Percentiles rank a stretch among this genome's conserved stretches.
These are phyloP conservation scores for Chaetogeoica ovagalla DNA, from an alignment of 2,888 invertebrate genomes.

Conservation along the genomic window DNA sequence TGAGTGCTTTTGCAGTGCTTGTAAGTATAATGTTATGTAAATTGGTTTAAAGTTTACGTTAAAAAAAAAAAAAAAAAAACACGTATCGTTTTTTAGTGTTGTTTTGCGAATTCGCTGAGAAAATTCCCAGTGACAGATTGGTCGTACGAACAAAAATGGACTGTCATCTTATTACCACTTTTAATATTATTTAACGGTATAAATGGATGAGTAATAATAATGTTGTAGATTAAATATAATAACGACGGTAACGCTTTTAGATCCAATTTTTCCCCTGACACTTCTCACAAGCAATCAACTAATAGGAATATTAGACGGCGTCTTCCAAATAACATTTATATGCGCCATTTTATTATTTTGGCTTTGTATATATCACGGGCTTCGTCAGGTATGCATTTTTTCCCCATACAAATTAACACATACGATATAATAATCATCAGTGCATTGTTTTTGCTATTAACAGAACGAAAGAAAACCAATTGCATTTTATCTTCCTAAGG, in stretches of 20 bases:
- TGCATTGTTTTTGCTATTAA: constrained; percentile 54
- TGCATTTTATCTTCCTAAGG: constrained; percentile 88
- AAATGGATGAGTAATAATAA: constrained; percentile 57
- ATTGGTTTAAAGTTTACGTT: neutral
- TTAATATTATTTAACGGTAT: constrained; percentile 90
- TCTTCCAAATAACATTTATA: constrained; percentile 88
- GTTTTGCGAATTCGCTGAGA: constrained; percentile 86
- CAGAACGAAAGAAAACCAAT: constrained; percentile 85
- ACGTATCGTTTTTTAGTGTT: constrained; percentile 77
- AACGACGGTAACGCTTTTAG: constrained; percentile 63
- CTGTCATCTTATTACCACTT: constrained; percentile 82
- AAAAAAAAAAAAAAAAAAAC: neutral
- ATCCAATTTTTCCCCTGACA: constrained; percentile 90
- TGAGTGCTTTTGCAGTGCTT: constrained; percentile 81
- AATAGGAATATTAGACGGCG: constrained; percentile 87
- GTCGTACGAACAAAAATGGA: constrained; percentile 98
- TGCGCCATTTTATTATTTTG: constrained; percentile 87
- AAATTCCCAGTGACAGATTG: constrained; percentile 88
- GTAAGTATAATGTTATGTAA: constrained; percentile 66
- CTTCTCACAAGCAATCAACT: constrained; percentile 87
- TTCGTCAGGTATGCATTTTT: constrained; percentile 73
- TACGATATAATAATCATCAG: neutral
- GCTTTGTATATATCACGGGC: constrained; percentile 93
- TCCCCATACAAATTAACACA: neutral
- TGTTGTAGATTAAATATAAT: neutral